phyloP scores from a whole-genome alignment of 2,113 vertebrate species.

The Etheostoma cragini region DNA sequence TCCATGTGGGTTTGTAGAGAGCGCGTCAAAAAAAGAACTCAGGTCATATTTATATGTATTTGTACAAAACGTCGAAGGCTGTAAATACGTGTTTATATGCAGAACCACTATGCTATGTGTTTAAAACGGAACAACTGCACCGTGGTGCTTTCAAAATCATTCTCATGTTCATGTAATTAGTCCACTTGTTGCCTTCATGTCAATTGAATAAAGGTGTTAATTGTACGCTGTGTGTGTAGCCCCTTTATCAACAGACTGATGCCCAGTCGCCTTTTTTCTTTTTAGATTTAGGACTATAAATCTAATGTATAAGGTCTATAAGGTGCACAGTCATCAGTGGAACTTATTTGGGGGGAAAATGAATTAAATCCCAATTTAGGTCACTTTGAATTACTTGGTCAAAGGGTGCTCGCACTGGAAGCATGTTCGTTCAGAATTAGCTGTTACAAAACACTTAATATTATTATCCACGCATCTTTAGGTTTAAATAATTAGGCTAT shows the following conservation, averaged over 20 bases:
- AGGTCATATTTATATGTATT: slow-evolving; percentile 88
- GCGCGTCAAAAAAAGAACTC: slow-evolving; percentile 72
- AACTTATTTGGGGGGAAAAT: no score
- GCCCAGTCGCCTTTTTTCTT: background rate
- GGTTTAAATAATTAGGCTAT: background rate
- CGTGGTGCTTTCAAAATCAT: slow-evolving; percentile 71
- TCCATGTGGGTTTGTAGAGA: slow-evolving; percentile 66
- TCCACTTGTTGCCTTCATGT: slow-evolving; percentile 82
- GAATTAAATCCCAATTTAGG: background rate
- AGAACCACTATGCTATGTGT: slow-evolving; percentile 86
- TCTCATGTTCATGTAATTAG: slow-evolving; percentile 84
- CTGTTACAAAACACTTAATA: background rate
- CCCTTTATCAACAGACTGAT: slow-evolving; percentile 36
- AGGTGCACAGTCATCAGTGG: background rate
- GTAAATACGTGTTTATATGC: slow-evolving; percentile 86
- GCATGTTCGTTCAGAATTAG: no score
- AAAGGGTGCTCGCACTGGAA: no score
- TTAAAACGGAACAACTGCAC: slow-evolving; percentile 75
- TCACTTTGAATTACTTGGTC: background rate
- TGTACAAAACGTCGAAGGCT: slow-evolving; percentile 86
- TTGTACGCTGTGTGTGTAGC: slow-evolving; percentile 67
- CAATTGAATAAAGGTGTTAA: slow-evolving; percentile 85
- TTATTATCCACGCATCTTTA: background rate
- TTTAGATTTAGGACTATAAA: background rate
- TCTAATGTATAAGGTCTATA: no score